Base-by-base conservation (phyloP, 2,797 vertebrate species). In the Pteropus rufus region DNA sequence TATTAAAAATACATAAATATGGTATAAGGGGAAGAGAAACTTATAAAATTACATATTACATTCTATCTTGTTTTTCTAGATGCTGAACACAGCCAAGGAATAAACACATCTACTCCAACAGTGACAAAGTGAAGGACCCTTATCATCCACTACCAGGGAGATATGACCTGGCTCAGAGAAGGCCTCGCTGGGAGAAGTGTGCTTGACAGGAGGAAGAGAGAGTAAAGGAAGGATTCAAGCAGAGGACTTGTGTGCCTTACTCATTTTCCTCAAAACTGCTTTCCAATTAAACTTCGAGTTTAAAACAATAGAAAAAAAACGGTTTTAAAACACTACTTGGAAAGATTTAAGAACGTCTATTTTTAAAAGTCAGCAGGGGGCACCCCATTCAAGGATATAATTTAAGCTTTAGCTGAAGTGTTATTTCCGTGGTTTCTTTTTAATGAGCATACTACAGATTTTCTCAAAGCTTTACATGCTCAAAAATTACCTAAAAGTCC, bases 311-410 rank as follows among this genome's bases (percentile, higher is more conserved):
- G 3, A 10, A 56, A 7, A 21, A 39, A 24, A 19, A 16, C 2
- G 12, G 21, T 73, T 41, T 73, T 3, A n/a, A 41, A 81, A 23
- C 29, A 56, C 6, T 81, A 31, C 23, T 9, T 56, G 29, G 11
- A 56, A 93, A 81, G 18, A 44, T 80, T 52, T 34, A 41, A 49
- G 52, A 69, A 16, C 5, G 46, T 46, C 21, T 77, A 10, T 10
- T 70, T 54, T 85, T 72, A 10, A n/a, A 64, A 44, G 54, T 73
- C 97, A 95, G 92, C 89, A 96, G 92, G 41, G 82, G 93, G 93
- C 94, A 41, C 69, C n/a, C 79, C 24, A 83, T 19, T 39, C 65
- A 89, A 89, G n/a, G 29, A 65, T 36, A 49, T 64, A 79, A 88
- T 52, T 21, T 65, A 60, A 56, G 12, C 46, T 44, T 69, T 34